These are phyloP conservation scores for Sminthurinus signatus DNA, from an alignment of 1,140 invertebrate genomes.

Conservation along the genomic window DNA sequence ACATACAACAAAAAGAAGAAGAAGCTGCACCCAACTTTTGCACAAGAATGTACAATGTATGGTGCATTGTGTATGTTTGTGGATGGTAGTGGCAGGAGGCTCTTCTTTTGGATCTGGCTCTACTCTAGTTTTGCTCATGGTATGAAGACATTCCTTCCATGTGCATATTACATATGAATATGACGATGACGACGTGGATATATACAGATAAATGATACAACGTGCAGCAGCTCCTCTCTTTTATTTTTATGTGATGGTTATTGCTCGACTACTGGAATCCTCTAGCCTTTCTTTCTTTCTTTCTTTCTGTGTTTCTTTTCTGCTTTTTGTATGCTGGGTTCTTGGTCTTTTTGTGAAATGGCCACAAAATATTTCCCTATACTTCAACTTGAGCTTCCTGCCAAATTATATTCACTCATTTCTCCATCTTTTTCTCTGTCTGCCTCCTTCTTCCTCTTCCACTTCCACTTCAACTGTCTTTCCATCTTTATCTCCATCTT, in stretches of 20 bases:
- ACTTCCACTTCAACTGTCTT: background rate
- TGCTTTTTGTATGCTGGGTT: background rate
- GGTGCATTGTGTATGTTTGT: too few species aligned
- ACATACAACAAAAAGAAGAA: too few species aligned
- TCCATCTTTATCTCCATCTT: conserved; percentile 11
- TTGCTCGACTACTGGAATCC: conserved; percentile 9
- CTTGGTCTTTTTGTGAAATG: background rate
- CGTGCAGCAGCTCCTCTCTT: background rate
- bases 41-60: too few species aligned
- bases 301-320: conserved; percentile 2
- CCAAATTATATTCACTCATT: conserved; percentile 11
- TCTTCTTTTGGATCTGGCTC: too few species aligned
- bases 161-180: too few species aligned
- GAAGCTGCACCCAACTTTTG: too few species aligned
- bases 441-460: background rate
- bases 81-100: too few species aligned
- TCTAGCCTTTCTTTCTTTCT: conserved; percentile 1
- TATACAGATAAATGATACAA: too few species aligned
- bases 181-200: too few species aligned
- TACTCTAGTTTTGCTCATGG: too few species aligned
- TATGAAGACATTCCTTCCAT: too few species aligned
- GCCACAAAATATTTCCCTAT: background rate
- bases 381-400: background rate
- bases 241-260: conserved; percentile 26
- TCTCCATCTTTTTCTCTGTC: background rate